Percentiles rank a stretch among this genome's conserved stretches.
Conservation (phyloP, 1,140 invertebrate genomes). For the Prorops nasuta region DNA sequence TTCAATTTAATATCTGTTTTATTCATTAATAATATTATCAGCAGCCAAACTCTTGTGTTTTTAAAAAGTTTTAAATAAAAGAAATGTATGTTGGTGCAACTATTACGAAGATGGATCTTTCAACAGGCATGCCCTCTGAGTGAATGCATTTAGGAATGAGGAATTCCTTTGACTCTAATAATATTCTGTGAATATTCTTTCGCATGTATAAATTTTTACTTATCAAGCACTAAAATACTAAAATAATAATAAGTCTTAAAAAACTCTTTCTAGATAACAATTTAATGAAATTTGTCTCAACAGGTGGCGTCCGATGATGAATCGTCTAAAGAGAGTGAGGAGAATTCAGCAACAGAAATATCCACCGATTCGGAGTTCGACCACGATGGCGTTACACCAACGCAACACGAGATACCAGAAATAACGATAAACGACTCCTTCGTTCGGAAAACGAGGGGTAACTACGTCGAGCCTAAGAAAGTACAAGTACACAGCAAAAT, state of each 20-base stretch:
- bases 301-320: constrained; percentile 72
- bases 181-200: too few species aligned
- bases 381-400: constrained; percentile 72
- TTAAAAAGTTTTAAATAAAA: background rate
- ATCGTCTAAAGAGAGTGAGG: constrained; percentile 64
- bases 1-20: constrained; percentile 18
- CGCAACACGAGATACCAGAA: constrained; percentile 63
- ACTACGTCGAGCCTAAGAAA: constrained; percentile 56
- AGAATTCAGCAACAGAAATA: constrained; percentile 85
- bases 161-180: too few species aligned
- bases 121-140: background rate
- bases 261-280: background rate
- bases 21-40: constrained; percentile 35
- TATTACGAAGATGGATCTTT: background rate
- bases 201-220: constrained; percentile 7
- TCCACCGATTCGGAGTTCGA: constrained; percentile 90
- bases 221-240: background rate
- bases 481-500: constrained; percentile 61
- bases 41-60: constrained; percentile 46
- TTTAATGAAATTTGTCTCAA: background rate
- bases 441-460: constrained; percentile 55
- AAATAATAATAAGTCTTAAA: background rate
- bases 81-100: background rate
- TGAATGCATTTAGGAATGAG: too few species aligned
- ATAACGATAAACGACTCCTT: constrained; percentile 66